Conservation (phyloP, 2,888 invertebrate species). For the Oasisia sp. region DNA sequence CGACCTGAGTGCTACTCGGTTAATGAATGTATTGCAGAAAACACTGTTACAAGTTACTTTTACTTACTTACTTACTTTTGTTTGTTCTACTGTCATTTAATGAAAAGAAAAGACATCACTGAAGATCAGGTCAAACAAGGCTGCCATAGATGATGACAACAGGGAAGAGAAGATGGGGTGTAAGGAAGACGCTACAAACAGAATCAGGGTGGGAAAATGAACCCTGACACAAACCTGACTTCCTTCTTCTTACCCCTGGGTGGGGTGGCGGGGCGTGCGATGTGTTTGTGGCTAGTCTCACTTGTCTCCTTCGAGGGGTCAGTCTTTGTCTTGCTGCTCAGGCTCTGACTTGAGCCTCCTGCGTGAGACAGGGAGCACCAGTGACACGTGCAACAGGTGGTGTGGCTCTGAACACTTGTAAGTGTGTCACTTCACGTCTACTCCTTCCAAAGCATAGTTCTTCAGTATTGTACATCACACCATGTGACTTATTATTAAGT, state of each 20-base stretch:
- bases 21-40: too few species aligned
- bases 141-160: background rate
- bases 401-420: too few species aligned
- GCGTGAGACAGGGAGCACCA: background rate
- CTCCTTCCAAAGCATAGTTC: too few species aligned
- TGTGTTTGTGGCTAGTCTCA: background rate
- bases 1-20: too few species aligned
- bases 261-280: background rate
- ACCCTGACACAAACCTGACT: background rate
- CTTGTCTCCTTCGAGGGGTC: background rate
- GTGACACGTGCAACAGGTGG: background rate
- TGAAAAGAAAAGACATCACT: too few species aligned
- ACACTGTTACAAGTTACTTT: too few species aligned
- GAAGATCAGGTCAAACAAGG: too few species aligned
- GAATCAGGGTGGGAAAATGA: background rate
- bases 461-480: too few species aligned
- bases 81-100: too few species aligned
- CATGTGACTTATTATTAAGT: too few species aligned
- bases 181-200: background rate
- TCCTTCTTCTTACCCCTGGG: background rate
- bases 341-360: background rate
- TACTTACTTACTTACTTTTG: too few species aligned
- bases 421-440: too few species aligned
- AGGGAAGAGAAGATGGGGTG: background rate
- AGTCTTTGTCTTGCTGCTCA: background rate